Evolutionary conservation across 1,140 invertebrate species (phyloP), one percentile per base, ranked within the genome.

Genomic region (Doryteuthis pealeii): DNA sequence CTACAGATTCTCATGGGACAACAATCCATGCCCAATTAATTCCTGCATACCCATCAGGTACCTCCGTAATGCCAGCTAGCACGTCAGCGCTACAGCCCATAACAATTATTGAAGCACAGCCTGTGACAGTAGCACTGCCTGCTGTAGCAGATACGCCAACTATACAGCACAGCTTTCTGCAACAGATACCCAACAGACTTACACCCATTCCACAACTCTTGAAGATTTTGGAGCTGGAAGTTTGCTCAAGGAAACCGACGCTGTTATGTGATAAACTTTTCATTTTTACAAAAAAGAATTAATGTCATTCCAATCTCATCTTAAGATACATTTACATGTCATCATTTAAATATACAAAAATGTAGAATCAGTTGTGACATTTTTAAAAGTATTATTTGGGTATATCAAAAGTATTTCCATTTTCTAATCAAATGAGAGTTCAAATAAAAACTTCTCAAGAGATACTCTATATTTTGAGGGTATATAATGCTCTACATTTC

Each of bases 101-200:
- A 62, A 80, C 83, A 49, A 84, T 86, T 43, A 83, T 84, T 26
- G 82, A 84, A 76, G 78, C 83, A 35, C 79, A 81, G 45, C 75
- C 80, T 28, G 74, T 83, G 14, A 76, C 76, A 22, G 75, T 84
- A 69, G 71, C 75, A 28, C 54, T 80, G 5, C 73, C 77, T 18
- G 73, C 79, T n/a, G 77, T 76, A 66, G 72, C 74, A n/a, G 72
- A 69, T 12, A 40, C 77, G 6, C 70, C 76, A 26, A 62, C 74
- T 31, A 43, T 73, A 26, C 71, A 71, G 45, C n/a, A 73, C 71
- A 0, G 62, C 58, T 62, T 28, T 62, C 5, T 18, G n/a, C 54
- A 62, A 62, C 54, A 62, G 54, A 62, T 62, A 28, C 54, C 6
- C 54, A 62, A 62, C 54, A 62, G 26, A 62, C 54, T 2, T 62